These are phyloP conservation scores for Gryon sp. DNA, from an alignment of 1,140 invertebrate species.

Conservation along the genomic window DNA sequence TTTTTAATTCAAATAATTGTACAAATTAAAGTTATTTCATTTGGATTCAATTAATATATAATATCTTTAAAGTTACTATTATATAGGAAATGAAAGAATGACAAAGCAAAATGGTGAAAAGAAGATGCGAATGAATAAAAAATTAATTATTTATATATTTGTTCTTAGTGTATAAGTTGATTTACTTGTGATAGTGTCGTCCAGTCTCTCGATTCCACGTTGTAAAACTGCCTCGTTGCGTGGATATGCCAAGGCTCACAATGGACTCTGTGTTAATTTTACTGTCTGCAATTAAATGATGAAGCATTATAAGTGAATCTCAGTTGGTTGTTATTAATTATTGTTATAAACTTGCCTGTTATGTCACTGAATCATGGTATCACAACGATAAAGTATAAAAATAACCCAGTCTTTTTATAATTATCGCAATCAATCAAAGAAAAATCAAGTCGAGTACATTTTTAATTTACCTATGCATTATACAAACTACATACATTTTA, in stretches of 20 bases:
- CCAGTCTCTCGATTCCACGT: conserved; percentile 93
- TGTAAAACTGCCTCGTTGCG: conserved; percentile 92
- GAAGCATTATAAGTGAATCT: conserved; percentile 18
- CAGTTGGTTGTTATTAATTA: conserved; percentile 2
- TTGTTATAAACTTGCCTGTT: background rate
- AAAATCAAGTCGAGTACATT: no score
- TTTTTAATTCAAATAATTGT: no score
- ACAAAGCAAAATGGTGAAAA: no score
- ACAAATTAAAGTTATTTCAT: no score
- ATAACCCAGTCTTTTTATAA: no score
- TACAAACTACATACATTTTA: no score
- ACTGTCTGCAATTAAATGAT: conserved; percentile 80
- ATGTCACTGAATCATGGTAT: background rate
- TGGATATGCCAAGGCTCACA: conserved; percentile 90
- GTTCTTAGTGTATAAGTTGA: background rate
- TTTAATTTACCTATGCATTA: no score
- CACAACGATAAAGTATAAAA: background rate
- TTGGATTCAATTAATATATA: no score
- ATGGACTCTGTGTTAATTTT: conserved; percentile 81
- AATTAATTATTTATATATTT: conserved; percentile 13
- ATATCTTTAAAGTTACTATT: no score
- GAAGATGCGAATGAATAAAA: no score
- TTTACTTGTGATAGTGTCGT: conserved; percentile 87
- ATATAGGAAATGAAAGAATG: no score
- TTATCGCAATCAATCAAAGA: no score